Evolutionary conservation across 2,113 vertebrate genomes (phyloP), one percentile per base, ranked within the genome.

Genomic region (Xiphias gladius): DNA sequence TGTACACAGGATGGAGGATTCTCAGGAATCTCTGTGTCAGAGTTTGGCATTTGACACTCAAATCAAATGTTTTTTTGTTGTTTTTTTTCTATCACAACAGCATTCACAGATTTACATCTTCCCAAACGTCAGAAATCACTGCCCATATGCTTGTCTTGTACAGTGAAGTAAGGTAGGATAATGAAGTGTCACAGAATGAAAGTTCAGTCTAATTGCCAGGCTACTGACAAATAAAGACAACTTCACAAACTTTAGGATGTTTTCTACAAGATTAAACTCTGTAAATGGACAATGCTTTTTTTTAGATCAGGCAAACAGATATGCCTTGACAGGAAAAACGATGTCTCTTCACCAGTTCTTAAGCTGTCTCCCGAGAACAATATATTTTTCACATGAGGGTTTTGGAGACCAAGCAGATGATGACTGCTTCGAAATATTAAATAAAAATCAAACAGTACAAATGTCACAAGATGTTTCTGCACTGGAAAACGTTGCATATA

Each of bases 301-400:
- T 83, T 79, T 30, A 88, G 80, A 88, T 89, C 83, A 73, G 82
- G 59, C 72, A 84, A 88, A 85, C 86, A 91, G 76, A 87, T 87
- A 58, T 58, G 62, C 11, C 28, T 43, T 80, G 70, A 75, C 84
- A 89, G 92, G 83, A 91, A 86, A 85, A 62, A 54, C 62, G 58
- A 89, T 73, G 86, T 83, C 66, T 81, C 66, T 48, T 59, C 8
- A 3, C 75, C 72, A 62, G 73, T 78, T 84, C 84, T 65, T 57
- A 61, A 86, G 64, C 50, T 24, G 26, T 66, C 86, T 88, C 85
- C 68, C 28, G 85, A 85, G 84, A 88, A 84, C 73, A 83, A 73
- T 90, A 83, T 86, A 80, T 92, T 78, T 77, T 80, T 81, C 65
- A 86, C 79, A 80, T 59, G 67, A 82, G 79, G 30, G 82, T 84